Conservation (phyloP, 2,797 vertebrate species). For the Lindbergichthys nudifrons region DNA sequence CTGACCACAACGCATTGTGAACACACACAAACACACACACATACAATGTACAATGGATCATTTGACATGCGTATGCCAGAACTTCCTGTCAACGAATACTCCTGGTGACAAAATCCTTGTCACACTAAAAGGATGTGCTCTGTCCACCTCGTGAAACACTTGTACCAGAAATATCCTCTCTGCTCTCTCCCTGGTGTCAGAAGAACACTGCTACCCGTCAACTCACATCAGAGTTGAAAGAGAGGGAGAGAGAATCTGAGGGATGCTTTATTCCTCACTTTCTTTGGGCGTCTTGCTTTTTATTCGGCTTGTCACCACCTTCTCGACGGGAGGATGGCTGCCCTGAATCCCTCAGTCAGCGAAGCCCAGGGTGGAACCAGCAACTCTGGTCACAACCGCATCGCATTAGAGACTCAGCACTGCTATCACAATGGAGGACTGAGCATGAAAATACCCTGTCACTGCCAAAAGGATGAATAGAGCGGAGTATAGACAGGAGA, state of each 20-base stretch:
- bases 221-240: slow-evolving; percentile 68
- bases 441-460: slow-evolving; percentile 43
- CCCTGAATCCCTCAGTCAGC: slow-evolving; percentile 69
- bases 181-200: slow-evolving; percentile 65
- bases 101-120: slow-evolving; percentile 33
- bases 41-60: slow-evolving; percentile 5
- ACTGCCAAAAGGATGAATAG: slow-evolving; percentile 33
- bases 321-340: slow-evolving; percentile 38
- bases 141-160: slow-evolving; percentile 58
- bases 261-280: slow-evolving; percentile 53
- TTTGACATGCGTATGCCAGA: slow-evolving; percentile 22
- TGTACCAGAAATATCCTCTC: slow-evolving; percentile 71
- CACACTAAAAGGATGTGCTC: slow-evolving; percentile 56
- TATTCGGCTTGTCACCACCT: slow-evolving; percentile 59
- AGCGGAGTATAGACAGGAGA: slow-evolving; percentile 18
- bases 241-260: slow-evolving; percentile 26
- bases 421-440: slow-evolving; percentile 45
- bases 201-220: slow-evolving; percentile 69
- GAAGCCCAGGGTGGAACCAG: slow-evolving; percentile 42
- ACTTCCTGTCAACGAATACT: slow-evolving; percentile 16
- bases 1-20: slow-evolving; percentile 61
- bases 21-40: slow-evolving; percentile 25
- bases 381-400: slow-evolving; percentile 48
- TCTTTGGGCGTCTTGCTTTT: slow-evolving; percentile 56
- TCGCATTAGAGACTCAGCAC: slow-evolving; percentile 66